Base-by-base conservation (phyloP, 1,140 invertebrate genomes). In the Chionoecetes opilio region DNA sequence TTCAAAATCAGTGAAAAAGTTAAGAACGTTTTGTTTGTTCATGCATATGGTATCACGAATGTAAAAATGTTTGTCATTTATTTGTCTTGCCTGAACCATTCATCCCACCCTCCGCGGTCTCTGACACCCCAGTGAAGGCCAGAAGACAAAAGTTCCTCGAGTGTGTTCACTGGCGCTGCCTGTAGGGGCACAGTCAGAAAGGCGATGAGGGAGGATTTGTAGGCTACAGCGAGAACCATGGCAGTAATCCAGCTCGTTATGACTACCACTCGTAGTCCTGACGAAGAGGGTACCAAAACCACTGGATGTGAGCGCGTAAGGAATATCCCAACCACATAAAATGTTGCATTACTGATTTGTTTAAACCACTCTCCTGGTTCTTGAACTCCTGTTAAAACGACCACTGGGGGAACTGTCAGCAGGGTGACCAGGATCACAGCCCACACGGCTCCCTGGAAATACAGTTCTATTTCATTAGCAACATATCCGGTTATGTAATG, bases 121-220 rank as follows among this genome's bases (percentile, higher is more conserved):
- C 96, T 63, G 29, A 96, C 93, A 21, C 96, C 96, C 96, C 96
- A 96, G n/a, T 31, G 29, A 11, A 96, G 96, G 17, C 93, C 89
- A 17, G 95, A 95, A 9, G 75, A 0, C 3, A 96, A 91, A 17
- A 96, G 95, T 35, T 96, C 63, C 34, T 53, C 84, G 11, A 96
- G 63, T 3, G 86, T 96, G 88, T 96, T 85, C 37, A 96, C 90
- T 2, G 95, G 96, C 17, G 26, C 41, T 0, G 88, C 53, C 3
- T 89, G 92, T 14, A 95, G 82, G 0, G 96, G 96, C 88, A 95
- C 94, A 34, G 94, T 34, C 29, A 96, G 32, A 89, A 94, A 95
- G 1, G 96, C 91, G 9, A 96, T 88, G 9, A 96, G 53, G 17
- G 95, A 94, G 41, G 93, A 84, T 82, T 82, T 93, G 53, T 96